Percentiles rank a stretch among this genome's conserved stretches.
These are phyloP conservation scores for Prosopocoilus inquinatus DNA, from an alignment of 2,888 invertebrate genomes.

Conservation along the genomic window DNA sequence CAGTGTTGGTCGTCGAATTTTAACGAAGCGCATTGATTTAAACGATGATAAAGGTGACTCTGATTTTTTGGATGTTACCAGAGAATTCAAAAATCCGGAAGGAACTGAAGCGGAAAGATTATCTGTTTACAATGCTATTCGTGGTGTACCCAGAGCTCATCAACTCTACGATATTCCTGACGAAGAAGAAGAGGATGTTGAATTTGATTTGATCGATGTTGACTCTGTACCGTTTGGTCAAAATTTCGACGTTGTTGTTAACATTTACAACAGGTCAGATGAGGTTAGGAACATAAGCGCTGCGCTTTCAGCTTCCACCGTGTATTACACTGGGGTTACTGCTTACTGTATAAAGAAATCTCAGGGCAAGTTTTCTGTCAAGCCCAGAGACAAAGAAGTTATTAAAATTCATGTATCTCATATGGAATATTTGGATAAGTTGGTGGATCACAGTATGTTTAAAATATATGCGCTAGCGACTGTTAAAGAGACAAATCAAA, in stretches of 20 bases:
- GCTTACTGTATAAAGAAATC: constrained; percentile 62
- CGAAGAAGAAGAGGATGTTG: constrained; percentile 61
- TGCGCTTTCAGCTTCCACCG: constrained; percentile 62
- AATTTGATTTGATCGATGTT: constrained; percentile 65
- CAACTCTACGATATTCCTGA: constrained; percentile 61
- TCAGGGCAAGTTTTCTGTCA: constrained; percentile 60
- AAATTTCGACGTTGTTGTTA: constrained; percentile 64
- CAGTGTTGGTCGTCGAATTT: constrained; percentile 67
- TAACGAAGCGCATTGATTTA: constrained; percentile 63
- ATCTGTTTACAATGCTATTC: constrained; percentile 66
- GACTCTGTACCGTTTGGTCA: constrained; percentile 65
- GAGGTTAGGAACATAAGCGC: constrained; percentile 64
- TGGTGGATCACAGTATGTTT: constrained; percentile 69
- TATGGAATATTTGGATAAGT: constrained; percentile 67
- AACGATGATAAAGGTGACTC: constrained; percentile 65
- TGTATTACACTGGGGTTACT: constrained; percentile 68
- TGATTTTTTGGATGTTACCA: constrained; percentile 65
- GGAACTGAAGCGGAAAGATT: constrained; percentile 64
- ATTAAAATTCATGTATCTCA: constrained; percentile 62
- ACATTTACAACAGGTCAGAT: constrained; percentile 57
- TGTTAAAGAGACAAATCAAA: constrained; percentile 70
- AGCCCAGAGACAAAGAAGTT: constrained; percentile 63
- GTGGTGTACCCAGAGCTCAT: constrained; percentile 61
- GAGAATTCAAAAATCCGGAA: constrained; percentile 63
- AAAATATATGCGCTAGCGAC: constrained; percentile 72